phyloP scores from a whole-genome alignment of 2,113 vertebrate genomes.

The Chaetodon trifascialis region DNA sequence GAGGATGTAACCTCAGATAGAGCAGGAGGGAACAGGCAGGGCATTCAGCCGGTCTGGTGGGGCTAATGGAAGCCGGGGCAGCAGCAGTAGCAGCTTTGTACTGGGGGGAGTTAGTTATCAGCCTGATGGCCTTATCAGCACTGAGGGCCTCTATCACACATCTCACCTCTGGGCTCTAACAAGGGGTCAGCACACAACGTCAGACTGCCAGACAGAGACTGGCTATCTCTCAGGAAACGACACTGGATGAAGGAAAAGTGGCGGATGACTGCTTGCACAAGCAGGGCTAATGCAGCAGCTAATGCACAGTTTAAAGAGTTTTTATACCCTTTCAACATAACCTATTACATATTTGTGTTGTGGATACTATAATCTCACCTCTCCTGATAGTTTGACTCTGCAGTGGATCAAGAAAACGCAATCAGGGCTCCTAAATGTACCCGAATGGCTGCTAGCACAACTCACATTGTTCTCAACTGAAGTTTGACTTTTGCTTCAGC shows the following conservation, averaged over 20 bases:
- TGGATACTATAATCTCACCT: background rate
- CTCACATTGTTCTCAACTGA: slow-evolving; percentile 20
- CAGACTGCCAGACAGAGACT: slow-evolving; percentile 53
- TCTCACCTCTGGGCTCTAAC: slow-evolving; percentile 78
- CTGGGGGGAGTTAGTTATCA: slow-evolving; percentile 68
- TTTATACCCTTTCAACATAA: background rate
- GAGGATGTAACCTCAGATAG: slow-evolving; percentile 75
- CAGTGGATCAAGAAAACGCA: slow-evolving; percentile 1
- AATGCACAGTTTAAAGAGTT: background rate
- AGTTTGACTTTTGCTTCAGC: slow-evolving; percentile 29
- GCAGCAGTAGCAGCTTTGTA: slow-evolving; percentile 59
- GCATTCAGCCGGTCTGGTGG: slow-evolving; percentile 54
- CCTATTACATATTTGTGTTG: background rate
- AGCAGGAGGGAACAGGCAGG: slow-evolving; percentile 39
- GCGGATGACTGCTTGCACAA: slow-evolving; percentile 13
- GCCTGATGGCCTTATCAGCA: slow-evolving; percentile 78
- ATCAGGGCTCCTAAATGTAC: background rate
- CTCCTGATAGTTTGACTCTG: slow-evolving; percentile 6
- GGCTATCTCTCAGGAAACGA: slow-evolving; percentile 59
- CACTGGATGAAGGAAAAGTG: slow-evolving; percentile 37
- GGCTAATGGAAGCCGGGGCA: slow-evolving; percentile 71
- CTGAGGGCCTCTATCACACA: slow-evolving; percentile 74
- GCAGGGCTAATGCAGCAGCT: slow-evolving; percentile 8
- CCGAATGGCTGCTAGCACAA: background rate
- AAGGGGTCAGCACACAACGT: slow-evolving; percentile 67